Evolutionary conservation across 2,113 vertebrate genomes (phyloP).

Genomic region (Chloebia gouldiae): DNA sequence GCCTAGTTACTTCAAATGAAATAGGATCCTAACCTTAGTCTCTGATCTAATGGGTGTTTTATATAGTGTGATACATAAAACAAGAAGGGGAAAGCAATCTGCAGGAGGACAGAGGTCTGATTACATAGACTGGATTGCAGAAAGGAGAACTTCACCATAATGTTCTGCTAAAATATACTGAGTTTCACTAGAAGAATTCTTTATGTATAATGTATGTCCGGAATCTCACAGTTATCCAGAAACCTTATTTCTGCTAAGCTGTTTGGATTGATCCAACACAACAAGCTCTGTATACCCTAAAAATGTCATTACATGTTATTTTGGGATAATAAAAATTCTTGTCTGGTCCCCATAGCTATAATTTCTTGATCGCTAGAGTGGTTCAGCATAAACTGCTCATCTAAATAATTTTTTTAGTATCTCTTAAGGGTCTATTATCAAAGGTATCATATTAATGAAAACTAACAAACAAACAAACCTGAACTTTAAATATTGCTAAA

Average conservation of each 20-base stretch:
- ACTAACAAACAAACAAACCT: background rate
- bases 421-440: background rate
- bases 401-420: background rate
- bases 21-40: constrained; percentile 36
- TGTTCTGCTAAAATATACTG: constrained; percentile 50
- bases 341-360: background rate
- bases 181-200: constrained; percentile 45
- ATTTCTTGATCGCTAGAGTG: background rate
- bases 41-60: constrained; percentile 34
- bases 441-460: background rate
- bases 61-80: constrained; percentile 38
- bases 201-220: constrained; percentile 19
- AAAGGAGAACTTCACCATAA: background rate
- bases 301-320: background rate
- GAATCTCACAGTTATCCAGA: background rate
- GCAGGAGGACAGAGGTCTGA: constrained; percentile 44
- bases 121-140: background rate
- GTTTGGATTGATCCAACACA: background rate
- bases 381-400: background rate
- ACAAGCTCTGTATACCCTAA: background rate
- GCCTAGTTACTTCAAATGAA: constrained; percentile 32
- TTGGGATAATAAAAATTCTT: background rate
- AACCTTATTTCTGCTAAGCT: background rate
- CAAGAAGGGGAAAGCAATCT: constrained; percentile 32
- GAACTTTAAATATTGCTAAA: background rate